phyloP scores from a whole-genome alignment of 2,888 invertebrate genomes.

The Reticulitermes lucifugus region DNA sequence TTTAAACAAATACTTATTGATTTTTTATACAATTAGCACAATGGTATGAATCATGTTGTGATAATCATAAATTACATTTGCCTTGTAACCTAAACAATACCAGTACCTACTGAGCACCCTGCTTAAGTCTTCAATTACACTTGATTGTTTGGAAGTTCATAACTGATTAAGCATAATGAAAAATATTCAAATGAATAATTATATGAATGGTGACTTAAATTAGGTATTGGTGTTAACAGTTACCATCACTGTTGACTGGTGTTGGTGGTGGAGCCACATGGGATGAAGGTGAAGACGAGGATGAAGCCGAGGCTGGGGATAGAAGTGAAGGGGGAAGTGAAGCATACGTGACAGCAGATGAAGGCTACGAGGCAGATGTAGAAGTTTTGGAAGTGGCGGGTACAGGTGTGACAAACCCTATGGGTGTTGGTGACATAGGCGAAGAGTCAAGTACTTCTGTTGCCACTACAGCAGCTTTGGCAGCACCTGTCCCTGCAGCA shows the following conservation, averaged over 20 bases:
- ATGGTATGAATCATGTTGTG: too few species aligned
- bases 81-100: too few species aligned
- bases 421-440: not conserved
- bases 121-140: too few species aligned
- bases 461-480: not conserved
- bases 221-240: slow-evolving; percentile 58
- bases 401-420: not conserved
- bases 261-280: slow-evolving; percentile 58
- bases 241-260: slow-evolving; percentile 64
- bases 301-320: slow-evolving; percentile 47
- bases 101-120: too few species aligned
- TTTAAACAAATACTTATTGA: too few species aligned
- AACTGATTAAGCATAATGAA: too few species aligned
- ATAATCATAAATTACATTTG: too few species aligned
- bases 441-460: slow-evolving; percentile 34
- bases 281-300: slow-evolving; percentile 60
- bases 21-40: too few species aligned
- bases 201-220: not conserved
- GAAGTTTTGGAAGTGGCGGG: slow-evolving; percentile 63
- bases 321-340: slow-evolving; percentile 55
- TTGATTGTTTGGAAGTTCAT: too few species aligned
- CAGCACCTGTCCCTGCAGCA: not conserved
- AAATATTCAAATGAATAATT: too few species aligned
- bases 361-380: slow-evolving; percentile 76
- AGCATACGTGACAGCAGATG: slow-evolving; percentile 67